Base-by-base conservation (phyloP, 2,797 vertebrate species). In the Octomys mimax region DNA sequence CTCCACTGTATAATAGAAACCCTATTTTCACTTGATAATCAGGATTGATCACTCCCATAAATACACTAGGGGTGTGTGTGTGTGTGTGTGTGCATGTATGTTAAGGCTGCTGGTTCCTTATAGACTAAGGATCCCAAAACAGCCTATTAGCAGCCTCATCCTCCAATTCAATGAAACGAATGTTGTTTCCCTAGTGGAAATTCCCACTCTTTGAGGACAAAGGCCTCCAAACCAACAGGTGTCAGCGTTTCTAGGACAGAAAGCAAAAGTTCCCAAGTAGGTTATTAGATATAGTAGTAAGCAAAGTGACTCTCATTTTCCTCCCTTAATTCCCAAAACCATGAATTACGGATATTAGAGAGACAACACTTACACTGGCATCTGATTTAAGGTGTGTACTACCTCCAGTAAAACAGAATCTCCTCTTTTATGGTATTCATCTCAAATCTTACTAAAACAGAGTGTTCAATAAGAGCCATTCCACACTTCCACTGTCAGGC, bases 291-390 rank as follows among this genome's bases (percentile, higher is more conserved):
- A 26, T 39, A 78, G 71, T 1, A 68, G 18, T 4, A 31, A 89
- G 49, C 89, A 95, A 93, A 71, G 9, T 18, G 66, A 83, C 57
- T 71, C 87, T 80, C 86, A 73, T n/a, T 59, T 87, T 22, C 5
- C 79, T 21, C 31, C 28, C 24, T n/a, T 70, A 49, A 94, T 46
- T 85, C 6, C 46, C 52, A 95, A 52, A 92, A 71, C 66, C 83
- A 95, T 31, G 22, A 70, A 87, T 68, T 80, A 86, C 70, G 59
- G 87, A 71, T 36, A 33, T 2, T 36, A 18, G 11, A 85, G 49
- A 91, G 9, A 93, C 0, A 49, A 36, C 16, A 85, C 31, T 4
- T 62, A 36, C 6, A 70, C 77, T 62, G 31, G 42, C 36, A 46
- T 87, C 54, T 49, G 62, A 82, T 14, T 61, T 36, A 57, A 91